These are phyloP conservation scores for Tetheella fluctuosa DNA, from an alignment of 2,888 invertebrate species.

Conservation along the genomic window DNA sequence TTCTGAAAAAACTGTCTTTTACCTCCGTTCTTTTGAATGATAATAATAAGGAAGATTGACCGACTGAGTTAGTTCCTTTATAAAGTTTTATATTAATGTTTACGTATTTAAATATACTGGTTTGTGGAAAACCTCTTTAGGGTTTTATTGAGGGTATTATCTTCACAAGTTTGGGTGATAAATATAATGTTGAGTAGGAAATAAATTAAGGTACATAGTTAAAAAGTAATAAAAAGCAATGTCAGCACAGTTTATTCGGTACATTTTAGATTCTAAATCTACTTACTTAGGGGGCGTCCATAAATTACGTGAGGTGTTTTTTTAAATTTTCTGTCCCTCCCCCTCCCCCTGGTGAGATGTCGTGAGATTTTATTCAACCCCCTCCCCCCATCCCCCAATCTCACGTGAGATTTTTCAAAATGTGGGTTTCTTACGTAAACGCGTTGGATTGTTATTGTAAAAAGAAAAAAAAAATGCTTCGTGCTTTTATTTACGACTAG, in stretches of 20 bases:
- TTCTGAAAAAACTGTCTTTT: neutral
- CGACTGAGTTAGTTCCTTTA: neutral
- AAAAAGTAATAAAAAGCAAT: neutral
- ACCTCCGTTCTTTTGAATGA: neutral
- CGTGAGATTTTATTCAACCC: no score
- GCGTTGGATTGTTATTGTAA: no score
- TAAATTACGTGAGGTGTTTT: no score
- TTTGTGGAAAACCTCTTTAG: neutral
- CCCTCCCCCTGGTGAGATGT: no score
- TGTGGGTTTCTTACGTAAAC: no score
- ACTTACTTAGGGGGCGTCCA: no score
- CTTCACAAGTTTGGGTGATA: neutral
- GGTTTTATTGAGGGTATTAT: neutral
- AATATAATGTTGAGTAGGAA: neutral
- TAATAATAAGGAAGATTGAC: slow-evolving; percentile 3
- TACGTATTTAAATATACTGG: neutral
- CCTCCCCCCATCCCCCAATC: no score
- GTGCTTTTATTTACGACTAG: no score
- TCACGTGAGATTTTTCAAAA: no score
- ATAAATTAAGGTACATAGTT: neutral
- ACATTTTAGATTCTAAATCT: no score
- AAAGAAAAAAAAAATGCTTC: no score
- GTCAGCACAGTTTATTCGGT: neutral
- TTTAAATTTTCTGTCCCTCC: no score
- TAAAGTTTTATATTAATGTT: neutral